Evolutionary conservation across 2,797 vertebrate genomes (phyloP), one percentile per base, ranked within the genome.

Genomic region (Myotis planiceps): DNA sequence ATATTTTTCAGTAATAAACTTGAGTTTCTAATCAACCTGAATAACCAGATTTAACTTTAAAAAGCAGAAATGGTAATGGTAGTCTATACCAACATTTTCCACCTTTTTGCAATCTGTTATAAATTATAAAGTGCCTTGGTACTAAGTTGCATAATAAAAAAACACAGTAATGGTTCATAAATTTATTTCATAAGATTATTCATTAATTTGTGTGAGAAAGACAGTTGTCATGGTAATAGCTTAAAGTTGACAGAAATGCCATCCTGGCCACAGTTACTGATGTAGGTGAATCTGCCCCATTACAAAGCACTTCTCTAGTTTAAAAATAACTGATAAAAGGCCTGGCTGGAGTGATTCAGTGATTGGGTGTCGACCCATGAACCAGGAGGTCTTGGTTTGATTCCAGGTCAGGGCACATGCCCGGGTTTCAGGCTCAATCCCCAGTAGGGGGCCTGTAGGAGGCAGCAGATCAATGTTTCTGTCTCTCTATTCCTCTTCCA

Each of bases 141-240:
- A 81, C 65, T 76, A 92, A 91, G 93, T 92, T 96, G 98, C 89
- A 95, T 80, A 81, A 90, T 86, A 90, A 93, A 92, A 92, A 97
- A 95, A 97, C 47, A 82, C 58, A 47, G 23, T 68, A 96, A 66
- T 95, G 3, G 93, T 97, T 71, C 71, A 75, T 94, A 85, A 66
- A 96, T 98, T 97, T 92, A 45, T 76, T 91, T n/a, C 21, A 69
- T 97, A 89, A 96, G 81, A 29, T 93, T 98, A 89, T 97, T 96
- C 88, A 81, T 93, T 96, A 94, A 85, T 94, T 96, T 96, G 69
- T 92, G 18, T 69, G 72, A 95, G 78, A 95, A 66, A 95, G 82
- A n/a, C 9, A 86, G 60, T 98, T 95, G 96, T 96, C 98, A 96
- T 96, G 95, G 92, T 92, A 97, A 97, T 93, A 51, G 87, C 10